Base-by-base conservation (phyloP, 2,797 vertebrate species). In the Myotis daubentonii region DNA sequence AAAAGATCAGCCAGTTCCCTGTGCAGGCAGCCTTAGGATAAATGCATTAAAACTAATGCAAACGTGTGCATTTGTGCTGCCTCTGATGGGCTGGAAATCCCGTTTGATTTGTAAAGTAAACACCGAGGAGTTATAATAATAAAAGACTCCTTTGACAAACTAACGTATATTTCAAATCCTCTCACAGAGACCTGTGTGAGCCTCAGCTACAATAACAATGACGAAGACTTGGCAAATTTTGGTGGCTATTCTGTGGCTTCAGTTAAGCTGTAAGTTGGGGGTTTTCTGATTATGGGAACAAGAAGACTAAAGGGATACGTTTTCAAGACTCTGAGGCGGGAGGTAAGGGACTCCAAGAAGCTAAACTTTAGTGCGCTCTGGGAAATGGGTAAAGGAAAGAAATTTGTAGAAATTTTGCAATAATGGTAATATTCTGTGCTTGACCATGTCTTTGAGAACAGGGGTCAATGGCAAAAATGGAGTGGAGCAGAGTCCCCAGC, bases 181-280 rank as follows among this genome's bases (percentile, higher is more conserved):
- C n/a, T 87, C 86, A 15, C 76, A 93, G 65, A 90, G 33, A 78
- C 17, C 9, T 72, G 19, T 49, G 74, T 25, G 62, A 85, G 51
- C 47, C 82, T 86, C 86, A 25, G 30, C 30, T 78, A 41, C 33
- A 7, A 3, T 28, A 65, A 79, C 47, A 81, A 94, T 71, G 91
- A n/a, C 72, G 47, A 91, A 74, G 19, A 81, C 25, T 3, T 19
- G n/a, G 33, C 75, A 66, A 87, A 28, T 93, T 79, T 84, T 33
- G 7, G 51, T 87, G 38, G 28, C 55, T 90, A 5, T 62, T 87
- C 68, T 94, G 83, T 94, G 81, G 19, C 51, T 94, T 96, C 96
- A 36, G 25, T 76, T 91, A 65, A 89, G 11, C 47, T 78, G 72
- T 94, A 94, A 96, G 57, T 82, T 95, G 75, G 47, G 44, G 60